phyloP scores from a whole-genome alignment of 1,140 invertebrate genomes.

The Pseudomyrmex flavicornis region DNA sequence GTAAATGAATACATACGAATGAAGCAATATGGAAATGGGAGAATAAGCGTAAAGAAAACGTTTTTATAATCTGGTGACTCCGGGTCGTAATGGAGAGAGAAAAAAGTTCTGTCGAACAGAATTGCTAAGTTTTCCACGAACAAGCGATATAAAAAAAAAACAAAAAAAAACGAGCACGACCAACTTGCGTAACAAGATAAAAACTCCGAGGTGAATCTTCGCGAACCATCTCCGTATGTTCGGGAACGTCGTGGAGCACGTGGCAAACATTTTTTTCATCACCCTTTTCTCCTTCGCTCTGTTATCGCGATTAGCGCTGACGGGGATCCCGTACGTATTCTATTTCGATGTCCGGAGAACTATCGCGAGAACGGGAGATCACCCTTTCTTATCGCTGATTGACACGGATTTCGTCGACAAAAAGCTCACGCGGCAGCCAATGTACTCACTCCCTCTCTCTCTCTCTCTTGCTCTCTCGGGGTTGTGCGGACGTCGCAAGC shows the following conservation, averaged over 20 bases:
- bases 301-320: slow-evolving; percentile 40
- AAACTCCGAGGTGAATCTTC: slow-evolving; percentile 38
- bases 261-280: slow-evolving; percentile 41
- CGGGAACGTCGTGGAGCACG: slow-evolving; percentile 12
- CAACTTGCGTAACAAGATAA: slow-evolving; percentile 45
- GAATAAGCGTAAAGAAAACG: background rate
- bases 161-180: background rate
- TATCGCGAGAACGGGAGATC: slow-evolving; percentile 23
- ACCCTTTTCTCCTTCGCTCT: background rate
- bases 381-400: slow-evolving; percentile 69
- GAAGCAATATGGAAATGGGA: background rate
- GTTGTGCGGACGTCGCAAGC: slow-evolving; percentile 45
- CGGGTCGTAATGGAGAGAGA: background rate
- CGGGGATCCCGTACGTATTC: slow-evolving; percentile 37
- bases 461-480: background rate
- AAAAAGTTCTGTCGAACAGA: background rate
- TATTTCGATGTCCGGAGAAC: slow-evolving; percentile 29
- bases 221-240: slow-evolving; percentile 5
- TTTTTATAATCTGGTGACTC: background rate
- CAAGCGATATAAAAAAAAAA: slow-evolving; percentile 6
- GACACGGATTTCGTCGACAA: slow-evolving; percentile 65
- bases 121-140: slow-evolving; percentile 3
- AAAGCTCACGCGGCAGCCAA: slow-evolving; percentile 52
- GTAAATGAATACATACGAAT: background rate
- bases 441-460: too few species aligned